Percentiles rank a stretch among this genome's conserved stretches.
Conservation (phyloP, 2,797 vertebrate genomes). For the Xyrichtys novacula region DNA sequence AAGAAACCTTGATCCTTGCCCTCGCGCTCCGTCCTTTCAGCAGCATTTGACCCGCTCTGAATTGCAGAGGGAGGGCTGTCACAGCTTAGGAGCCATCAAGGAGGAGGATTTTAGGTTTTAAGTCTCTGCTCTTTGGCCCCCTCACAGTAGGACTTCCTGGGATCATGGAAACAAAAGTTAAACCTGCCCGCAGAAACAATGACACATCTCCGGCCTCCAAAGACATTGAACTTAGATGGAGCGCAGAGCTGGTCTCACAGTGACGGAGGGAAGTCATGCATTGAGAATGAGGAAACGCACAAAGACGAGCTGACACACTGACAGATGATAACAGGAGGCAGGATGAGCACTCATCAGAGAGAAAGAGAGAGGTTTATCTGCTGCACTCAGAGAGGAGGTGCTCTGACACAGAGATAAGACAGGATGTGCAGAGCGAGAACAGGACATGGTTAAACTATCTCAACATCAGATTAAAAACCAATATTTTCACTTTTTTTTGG, state of each 20-base stretch:
- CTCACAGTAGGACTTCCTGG: constrained; percentile 79
- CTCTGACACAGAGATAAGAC: neutral
- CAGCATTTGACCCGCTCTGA: constrained; percentile 70
- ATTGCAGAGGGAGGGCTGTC: constrained; percentile 74
- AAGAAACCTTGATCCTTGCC: constrained; percentile 78
- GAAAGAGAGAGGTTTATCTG: neutral
- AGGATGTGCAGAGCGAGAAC: neutral
- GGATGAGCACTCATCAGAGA: neutral
- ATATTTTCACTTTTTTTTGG: no score
- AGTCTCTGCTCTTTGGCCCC: constrained; percentile 78
- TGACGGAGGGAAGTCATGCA: constrained; percentile 77
- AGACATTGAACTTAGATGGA: constrained; percentile 83
- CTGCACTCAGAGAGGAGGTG: no score
- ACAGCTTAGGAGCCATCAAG: constrained; percentile 77
- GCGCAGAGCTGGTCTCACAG: constrained; percentile 62
- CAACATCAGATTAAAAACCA: neutral
- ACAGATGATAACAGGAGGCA: constrained; percentile 46
- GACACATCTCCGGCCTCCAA: constrained; percentile 63
- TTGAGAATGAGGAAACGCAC: constrained; percentile 73
- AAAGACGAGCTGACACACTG: constrained; percentile 61
- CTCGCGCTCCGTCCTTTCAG: constrained; percentile 68
- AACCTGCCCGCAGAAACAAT: constrained; percentile 72
- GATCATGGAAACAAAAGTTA: constrained; percentile 72
- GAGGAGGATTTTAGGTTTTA: constrained; percentile 79
- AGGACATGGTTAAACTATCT: no score